phyloP scores from a whole-genome alignment of 2,888 invertebrate species.

The Pristionchus fissidentatus region DNA sequence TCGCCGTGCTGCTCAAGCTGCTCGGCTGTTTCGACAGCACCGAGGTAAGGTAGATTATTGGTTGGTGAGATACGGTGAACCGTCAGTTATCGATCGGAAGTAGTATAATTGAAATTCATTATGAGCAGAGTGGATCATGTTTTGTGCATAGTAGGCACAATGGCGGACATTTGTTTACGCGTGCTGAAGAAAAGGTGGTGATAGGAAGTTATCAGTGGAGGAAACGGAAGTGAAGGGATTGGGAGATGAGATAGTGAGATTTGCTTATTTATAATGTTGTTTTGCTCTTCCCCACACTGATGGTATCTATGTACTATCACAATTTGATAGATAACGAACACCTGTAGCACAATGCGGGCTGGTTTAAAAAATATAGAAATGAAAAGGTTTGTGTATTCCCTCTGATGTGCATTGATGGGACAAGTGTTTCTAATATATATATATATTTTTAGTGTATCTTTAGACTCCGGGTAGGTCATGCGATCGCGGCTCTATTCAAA shows the following conservation, averaged over 20 bases:
- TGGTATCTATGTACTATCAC: no score
- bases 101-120: background rate
- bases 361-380: no score
- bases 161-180: constrained; percentile 18
- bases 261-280: background rate
- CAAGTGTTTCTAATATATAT: no score
- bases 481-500: background rate
- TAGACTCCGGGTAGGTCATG: background rate
- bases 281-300: no score
- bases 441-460: background rate
- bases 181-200: background rate
- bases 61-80: background rate
- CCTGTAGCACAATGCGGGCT: no score
- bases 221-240: background rate
- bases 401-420: no score
- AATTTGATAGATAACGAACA: no score
- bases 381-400: no score
- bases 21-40: constrained; percentile 35
- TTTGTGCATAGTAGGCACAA: background rate
- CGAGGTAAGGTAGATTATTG: constrained; percentile 17
- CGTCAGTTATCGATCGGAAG: background rate
- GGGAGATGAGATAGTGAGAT: background rate
- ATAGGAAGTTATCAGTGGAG: constrained; percentile 19
- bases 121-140: background rate
- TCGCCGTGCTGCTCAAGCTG: constrained; percentile 42